Conservation (phyloP, 2,888 invertebrate species). For the Alloscopus bannaensis region DNA sequence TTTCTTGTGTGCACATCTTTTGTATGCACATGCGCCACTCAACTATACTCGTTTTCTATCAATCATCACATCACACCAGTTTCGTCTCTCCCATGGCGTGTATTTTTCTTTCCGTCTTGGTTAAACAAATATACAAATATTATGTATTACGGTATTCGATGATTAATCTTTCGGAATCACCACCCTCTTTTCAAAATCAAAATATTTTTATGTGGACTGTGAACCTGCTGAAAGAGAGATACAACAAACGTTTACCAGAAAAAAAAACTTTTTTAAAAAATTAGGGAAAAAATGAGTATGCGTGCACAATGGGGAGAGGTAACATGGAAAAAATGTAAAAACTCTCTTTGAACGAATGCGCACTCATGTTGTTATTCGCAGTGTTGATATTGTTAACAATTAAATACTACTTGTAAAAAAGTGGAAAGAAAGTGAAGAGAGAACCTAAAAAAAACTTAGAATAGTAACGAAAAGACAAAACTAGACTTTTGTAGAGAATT, state of each 20-base stretch:
- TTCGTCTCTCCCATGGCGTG: too few species aligned
- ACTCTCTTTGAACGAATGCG: constrained; percentile 53
- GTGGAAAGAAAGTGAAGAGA: constrained; percentile 45
- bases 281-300: constrained; percentile 27
- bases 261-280: not conserved
- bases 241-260: constrained; percentile 26
- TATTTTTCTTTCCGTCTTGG: too few species aligned
- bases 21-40: too few species aligned
- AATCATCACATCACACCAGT: too few species aligned
- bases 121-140: too few species aligned
- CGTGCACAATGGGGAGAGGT: constrained; percentile 42
- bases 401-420: constrained; percentile 19
- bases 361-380: constrained; percentile 62
- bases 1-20: too few species aligned
- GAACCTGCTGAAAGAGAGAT: constrained; percentile 16
- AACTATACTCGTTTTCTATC: too few species aligned
- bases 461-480: constrained; percentile 66
- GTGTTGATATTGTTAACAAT: constrained; percentile 56
- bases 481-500: constrained; percentile 64
- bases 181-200: constrained; percentile 48
- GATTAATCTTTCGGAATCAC: not conserved
- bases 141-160: too few species aligned
- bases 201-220: constrained; percentile 55
- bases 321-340: too few species aligned
- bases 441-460: constrained; percentile 56